phyloP scores from a whole-genome alignment of 1,140 invertebrate species.

The Mizuhopecten yessoensis region DNA sequence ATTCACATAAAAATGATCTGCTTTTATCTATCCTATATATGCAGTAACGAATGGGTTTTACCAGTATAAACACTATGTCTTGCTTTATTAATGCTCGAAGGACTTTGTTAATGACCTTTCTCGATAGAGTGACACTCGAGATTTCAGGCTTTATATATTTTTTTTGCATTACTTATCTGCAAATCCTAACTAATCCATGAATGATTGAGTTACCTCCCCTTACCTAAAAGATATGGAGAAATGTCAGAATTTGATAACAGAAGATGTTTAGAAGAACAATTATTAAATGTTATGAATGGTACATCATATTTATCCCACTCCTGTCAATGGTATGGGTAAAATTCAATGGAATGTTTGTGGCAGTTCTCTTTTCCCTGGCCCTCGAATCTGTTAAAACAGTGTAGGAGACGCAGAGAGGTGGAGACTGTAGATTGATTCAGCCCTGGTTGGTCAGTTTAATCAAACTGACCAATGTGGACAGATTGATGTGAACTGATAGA shows the following conservation, averaged over 20 bases:
- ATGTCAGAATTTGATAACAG: background rate
- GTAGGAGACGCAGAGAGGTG: background rate
- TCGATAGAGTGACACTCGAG: background rate
- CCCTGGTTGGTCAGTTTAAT: background rate
- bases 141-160: too few relatives aligned
- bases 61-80: background rate
- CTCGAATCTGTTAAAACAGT: background rate
- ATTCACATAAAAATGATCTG: background rate
- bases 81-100: background rate
- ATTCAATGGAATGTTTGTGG: background rate
- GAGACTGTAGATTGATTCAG: background rate
- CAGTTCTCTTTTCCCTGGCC: too few relatives aligned
- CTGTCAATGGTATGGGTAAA: background rate
- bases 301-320: background rate
- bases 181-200: background rate
- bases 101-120: background rate
- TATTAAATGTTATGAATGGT: background rate
- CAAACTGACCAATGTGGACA: background rate
- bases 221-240: background rate
- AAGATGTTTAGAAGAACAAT: background rate
- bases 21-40: too few relatives aligned
- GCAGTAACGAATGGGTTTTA: background rate
- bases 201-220: background rate
- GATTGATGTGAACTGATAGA: background rate
- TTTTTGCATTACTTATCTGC: background rate